Evolutionary conservation across 64 coral and sea anemone species (phyloP).

Genomic region (Montipora capricornis): DNA sequence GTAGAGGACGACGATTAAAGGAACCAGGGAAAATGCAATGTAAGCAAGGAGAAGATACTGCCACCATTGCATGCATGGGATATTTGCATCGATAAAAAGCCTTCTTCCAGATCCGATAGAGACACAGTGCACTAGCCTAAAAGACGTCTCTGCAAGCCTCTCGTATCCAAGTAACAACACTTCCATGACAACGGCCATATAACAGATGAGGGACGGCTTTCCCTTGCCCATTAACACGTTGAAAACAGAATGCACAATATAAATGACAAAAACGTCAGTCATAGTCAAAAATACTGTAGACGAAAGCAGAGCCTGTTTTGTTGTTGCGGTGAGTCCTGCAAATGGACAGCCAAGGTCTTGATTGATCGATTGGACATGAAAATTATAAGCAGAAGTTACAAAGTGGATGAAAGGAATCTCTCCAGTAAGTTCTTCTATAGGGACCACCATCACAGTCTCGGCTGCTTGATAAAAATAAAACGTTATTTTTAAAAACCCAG

Average conservation of each 20-base stretch:
- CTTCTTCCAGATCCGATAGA: too few species aligned
- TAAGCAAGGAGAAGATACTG: too few species aligned
- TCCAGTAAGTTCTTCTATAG: background rate
- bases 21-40: too few species aligned
- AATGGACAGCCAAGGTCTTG: constrained; percentile 43
- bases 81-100: too few species aligned
- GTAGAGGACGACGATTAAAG: background rate
- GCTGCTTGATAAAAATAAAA: constrained; percentile 64
- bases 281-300: constrained; percentile 51
- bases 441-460: background rate
- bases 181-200: constrained; percentile 70
- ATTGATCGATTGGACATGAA: constrained; percentile 11
- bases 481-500: constrained; percentile 50
- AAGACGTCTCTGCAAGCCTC: too few species aligned
- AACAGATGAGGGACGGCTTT: constrained; percentile 36
- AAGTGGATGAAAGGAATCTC: background rate
- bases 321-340: constrained; percentile 41
- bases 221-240: background rate
- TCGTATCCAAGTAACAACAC: constrained; percentile 14
- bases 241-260: background rate
- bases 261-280: constrained; percentile 24
- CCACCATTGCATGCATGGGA: too few species aligned
- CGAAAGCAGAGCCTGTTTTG: constrained; percentile 47
- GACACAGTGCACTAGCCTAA: too few species aligned
- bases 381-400: constrained; percentile 27